phyloP scores from a whole-genome alignment of 2,888 invertebrate species.

The Hyppa rectilinea region DNA sequence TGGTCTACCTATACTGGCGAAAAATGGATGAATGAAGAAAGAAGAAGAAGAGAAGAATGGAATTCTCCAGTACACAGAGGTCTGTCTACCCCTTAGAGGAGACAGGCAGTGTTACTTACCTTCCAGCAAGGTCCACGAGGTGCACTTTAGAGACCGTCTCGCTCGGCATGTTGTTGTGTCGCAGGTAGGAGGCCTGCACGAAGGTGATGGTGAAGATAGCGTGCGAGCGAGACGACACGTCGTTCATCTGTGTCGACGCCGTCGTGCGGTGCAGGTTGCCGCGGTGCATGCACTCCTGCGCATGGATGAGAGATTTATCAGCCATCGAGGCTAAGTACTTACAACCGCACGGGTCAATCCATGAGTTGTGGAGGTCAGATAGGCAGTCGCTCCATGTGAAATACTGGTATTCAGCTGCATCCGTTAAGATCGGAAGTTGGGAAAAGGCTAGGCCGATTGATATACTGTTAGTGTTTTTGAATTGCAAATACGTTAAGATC shows the following conservation, averaged over 20 bases:
- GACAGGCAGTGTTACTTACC: constrained; percentile 86
- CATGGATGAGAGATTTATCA: neutral
- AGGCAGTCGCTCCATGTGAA: no score
- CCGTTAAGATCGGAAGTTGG: no score
- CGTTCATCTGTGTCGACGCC: constrained; percentile 97
- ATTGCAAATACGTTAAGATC: neutral
- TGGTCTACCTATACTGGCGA: neutral
- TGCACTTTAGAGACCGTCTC: constrained; percentile 97
- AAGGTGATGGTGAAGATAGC: constrained; percentile 97
- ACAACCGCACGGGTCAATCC: no score
- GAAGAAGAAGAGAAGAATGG: no score
- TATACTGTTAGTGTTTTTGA: neutral
- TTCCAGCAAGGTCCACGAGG: constrained; percentile 96
- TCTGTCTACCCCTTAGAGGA: neutral
- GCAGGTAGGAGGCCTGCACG: constrained; percentile 95
- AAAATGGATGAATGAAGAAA: no score
- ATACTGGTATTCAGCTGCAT: no score
- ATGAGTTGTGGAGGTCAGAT: no score
- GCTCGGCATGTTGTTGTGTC: constrained; percentile 96
- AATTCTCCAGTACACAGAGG: no score
- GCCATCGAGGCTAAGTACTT: no score
- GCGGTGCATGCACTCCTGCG: constrained; percentile 93
- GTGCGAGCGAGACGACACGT: constrained; percentile 97
- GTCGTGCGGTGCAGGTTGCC: constrained; percentile 96
- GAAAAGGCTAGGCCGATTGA: no score